Evolutionary conservation across 2,797 vertebrate genomes (phyloP).

Genomic region (Smutsia gigantea): DNA sequence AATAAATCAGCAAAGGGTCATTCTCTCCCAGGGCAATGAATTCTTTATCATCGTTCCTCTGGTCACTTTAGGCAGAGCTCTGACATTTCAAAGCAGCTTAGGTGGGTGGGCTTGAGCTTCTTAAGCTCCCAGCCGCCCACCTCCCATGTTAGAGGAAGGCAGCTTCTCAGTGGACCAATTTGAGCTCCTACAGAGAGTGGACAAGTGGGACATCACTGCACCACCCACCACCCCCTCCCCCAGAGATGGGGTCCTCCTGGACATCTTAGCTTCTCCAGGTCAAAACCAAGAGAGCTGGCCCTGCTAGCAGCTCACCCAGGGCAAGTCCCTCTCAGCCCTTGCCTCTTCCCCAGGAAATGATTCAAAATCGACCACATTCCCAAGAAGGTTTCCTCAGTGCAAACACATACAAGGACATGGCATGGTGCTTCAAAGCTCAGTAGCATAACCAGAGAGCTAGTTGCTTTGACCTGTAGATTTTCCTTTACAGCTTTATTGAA

Average conservation of each 20-base stretch:
- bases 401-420: neutral
- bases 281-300: neutral
- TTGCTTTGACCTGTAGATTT: neutral
- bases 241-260: neutral
- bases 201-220: neutral
- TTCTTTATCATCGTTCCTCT: neutral
- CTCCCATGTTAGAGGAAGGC: neutral
- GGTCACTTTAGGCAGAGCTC: neutral
- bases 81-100: neutral
- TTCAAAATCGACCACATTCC: neutral
- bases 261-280: neutral
- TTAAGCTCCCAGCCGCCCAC: fast-evolving
- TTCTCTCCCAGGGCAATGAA: neutral
- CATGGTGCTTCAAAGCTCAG: neutral
- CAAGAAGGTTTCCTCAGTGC: neutral
- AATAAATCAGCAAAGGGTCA: neutral
- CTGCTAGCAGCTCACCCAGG: neutral
- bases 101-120: too few species aligned
- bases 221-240: neutral
- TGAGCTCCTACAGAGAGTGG: neutral
- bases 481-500: neutral
- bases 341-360: neutral
- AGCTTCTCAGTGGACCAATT: neutral
- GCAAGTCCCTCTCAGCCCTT: neutral
- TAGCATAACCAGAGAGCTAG: neutral